A percentile compares a stretch with the other conserved stretches of the same genome.
Conservation (phyloP, 2,113 vertebrate species). For the Amblyornis subalaris region DNA sequence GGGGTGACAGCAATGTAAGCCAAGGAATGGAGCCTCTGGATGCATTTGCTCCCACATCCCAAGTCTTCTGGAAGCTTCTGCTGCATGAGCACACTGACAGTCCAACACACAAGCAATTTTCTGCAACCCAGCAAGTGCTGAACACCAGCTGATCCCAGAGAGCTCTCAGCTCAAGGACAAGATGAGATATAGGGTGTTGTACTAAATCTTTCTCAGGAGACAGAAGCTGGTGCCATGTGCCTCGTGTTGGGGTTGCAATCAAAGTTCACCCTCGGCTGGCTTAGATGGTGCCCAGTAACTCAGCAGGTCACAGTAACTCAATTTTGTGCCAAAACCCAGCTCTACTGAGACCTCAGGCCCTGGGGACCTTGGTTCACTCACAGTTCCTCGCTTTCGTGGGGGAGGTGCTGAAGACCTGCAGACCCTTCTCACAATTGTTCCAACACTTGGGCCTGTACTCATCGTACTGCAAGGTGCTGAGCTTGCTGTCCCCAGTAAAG, state of each 20-base stretch:
- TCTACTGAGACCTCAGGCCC: not conserved
- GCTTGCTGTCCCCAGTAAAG: slow-evolving; percentile 79
- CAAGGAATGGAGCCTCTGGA: not conserved
- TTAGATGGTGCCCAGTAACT: not conserved
- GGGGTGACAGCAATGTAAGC: not conserved
- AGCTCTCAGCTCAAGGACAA: not conserved
- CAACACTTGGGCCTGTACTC: slow-evolving; percentile 77
- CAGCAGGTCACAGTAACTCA: not conserved
- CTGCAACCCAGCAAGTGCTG: not conserved
- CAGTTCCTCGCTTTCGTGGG: slow-evolving; percentile 49
- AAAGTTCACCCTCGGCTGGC: not conserved
- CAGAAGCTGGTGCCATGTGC: rapidly evolving
- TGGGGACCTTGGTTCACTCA: not conserved
- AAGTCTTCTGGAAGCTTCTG: not conserved
- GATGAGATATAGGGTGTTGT: not conserved
- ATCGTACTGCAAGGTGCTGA: slow-evolving; percentile 73
- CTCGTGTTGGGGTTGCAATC: rapidly evolving
- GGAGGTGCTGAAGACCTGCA: slow-evolving; percentile 54
- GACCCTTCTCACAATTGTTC: slow-evolving; percentile 61
- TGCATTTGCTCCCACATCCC: not conserved
- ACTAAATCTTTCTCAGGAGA: not conserved
- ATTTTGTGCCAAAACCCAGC: not conserved
- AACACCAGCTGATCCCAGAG: not conserved
- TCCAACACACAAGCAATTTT: not conserved
- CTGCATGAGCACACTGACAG: not conserved